Conservation (phyloP, 2,888 invertebrate genomes). For the Adelognathus sp. region DNA sequence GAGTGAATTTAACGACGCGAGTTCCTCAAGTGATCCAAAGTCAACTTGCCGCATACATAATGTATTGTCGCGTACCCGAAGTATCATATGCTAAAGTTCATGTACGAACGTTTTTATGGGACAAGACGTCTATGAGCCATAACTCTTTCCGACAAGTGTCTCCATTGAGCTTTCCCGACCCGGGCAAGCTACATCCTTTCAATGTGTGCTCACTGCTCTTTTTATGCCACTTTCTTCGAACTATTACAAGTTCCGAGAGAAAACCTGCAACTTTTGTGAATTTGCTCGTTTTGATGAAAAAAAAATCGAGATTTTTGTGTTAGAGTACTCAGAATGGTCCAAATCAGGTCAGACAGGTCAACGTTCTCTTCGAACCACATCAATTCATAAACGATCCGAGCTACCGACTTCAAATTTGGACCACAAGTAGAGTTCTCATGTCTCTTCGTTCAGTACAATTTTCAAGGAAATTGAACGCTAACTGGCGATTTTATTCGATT, state of each 20-base stretch:
- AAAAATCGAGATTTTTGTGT: no score
- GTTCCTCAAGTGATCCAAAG: conserved; percentile 6
- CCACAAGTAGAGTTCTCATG: no score
- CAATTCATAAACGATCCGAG: no score
- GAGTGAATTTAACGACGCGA: neutral
- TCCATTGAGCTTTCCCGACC: neutral
- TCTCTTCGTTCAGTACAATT: no score
- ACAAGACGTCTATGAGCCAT: neutral
- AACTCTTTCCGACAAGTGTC: conserved; percentile 7
- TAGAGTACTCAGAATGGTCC: no score
- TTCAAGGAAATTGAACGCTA: no score
- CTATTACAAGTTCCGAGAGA: neutral
- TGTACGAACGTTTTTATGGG: neutral
- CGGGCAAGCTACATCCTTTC: neutral
- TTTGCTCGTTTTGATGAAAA: neutral
- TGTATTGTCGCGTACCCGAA: neutral
- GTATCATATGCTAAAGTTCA: neutral
- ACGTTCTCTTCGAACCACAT: no score
- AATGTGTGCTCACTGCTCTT: neutral
- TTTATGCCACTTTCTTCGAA: neutral
- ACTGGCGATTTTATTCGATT: no score
- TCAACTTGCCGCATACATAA: conserved; percentile 12
- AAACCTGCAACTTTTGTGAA: neutral
- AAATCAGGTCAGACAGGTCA: no score
- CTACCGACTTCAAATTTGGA: no score